These are phyloP conservation scores for Ivindomyrus marchei DNA, from an alignment of 2,113 vertebrate genomes.

Conservation along the genomic window DNA sequence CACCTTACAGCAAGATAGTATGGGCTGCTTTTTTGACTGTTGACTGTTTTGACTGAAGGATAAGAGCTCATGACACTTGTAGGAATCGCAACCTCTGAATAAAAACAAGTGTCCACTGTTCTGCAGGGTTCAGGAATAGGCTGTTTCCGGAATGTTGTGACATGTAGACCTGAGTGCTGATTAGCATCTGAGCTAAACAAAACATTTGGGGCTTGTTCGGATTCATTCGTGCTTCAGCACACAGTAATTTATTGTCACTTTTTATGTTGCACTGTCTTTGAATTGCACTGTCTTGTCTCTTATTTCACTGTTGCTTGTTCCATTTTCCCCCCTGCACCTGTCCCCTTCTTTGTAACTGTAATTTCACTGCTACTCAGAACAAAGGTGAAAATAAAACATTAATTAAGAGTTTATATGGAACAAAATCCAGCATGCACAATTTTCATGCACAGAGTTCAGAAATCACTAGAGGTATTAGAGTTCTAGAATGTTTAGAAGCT, in stretches of 20 bases:
- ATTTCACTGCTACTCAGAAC: neutral
- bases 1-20: neutral
- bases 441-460: neutral
- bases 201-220: neutral
- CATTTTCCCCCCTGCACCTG: neutral
- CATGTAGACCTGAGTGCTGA: neutral
- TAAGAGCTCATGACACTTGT: neutral
- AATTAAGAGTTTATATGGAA: neutral
- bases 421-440: constrained; percentile 6
- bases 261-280: neutral
- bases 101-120: neutral
- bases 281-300: neutral
- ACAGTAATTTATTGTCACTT: neutral
- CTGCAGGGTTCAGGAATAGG: neutral
- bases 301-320: neutral
- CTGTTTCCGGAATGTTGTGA: neutral
- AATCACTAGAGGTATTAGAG: neutral
- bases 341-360: neutral
- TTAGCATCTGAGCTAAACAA: neutral
- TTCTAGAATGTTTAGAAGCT: constrained; percentile 7
- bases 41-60: neutral
- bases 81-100: neutral
- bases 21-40: neutral
- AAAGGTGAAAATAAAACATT: neutral
- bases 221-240: neutral